Evolutionary conservation across 2,113 vertebrate genomes (phyloP).

Genomic region (Cercocebus atys): DNA sequence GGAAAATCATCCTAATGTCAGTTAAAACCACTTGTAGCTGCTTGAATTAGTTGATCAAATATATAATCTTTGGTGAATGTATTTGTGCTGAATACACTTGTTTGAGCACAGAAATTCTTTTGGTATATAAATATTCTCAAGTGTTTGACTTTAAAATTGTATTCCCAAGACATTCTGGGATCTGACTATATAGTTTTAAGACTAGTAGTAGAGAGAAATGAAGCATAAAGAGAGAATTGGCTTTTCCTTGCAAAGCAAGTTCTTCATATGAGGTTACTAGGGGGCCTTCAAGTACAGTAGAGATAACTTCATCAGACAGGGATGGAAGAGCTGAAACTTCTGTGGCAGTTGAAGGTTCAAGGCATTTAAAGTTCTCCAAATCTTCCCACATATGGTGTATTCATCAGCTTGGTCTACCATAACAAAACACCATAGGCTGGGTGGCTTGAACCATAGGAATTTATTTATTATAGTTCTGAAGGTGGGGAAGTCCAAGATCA

Average conservation of each 20-base stretch:
- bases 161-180: neutral
- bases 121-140: neutral
- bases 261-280: neutral
- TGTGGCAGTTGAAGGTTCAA: neutral
- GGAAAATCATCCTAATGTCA: neutral
- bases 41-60: conserved; percentile 14
- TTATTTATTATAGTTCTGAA: too few relatives aligned
- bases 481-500: too few relatives aligned
- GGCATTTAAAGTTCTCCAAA: neutral
- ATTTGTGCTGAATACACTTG: neutral
- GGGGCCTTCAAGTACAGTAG: neutral
- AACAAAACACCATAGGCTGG: too few relatives aligned
- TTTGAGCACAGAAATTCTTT: neutral
- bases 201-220: neutral
- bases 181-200: neutral
- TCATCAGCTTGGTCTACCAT: neutral
- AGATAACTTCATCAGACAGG: neutral
- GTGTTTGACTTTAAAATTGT: neutral
- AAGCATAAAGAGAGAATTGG: neutral
- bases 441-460: too few relatives aligned
- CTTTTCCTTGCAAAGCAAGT: neutral
- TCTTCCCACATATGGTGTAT: neutral
- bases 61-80: neutral
- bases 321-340: accelerated
- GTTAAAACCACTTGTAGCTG: neutral